Percentiles rank a stretch among this genome's conserved stretches.
phyloP scores from a whole-genome alignment of 2,888 invertebrate species.

The Trissolcus japonicus region DNA sequence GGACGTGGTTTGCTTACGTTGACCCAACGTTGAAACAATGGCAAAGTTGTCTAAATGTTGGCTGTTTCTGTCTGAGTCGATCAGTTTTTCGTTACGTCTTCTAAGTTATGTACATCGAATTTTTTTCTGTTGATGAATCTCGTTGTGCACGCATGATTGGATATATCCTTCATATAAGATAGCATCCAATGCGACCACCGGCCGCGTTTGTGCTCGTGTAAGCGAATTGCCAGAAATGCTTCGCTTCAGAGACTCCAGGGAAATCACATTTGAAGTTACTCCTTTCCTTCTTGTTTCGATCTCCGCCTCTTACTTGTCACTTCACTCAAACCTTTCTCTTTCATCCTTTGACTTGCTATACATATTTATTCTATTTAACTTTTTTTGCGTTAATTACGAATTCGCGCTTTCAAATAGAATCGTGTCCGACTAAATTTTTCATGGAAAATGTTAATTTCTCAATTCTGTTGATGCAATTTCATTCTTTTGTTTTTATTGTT shows the following conservation, averaged over 20 bases:
- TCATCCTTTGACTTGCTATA: conserved; percentile 58
- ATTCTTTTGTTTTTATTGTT: too few relatives aligned
- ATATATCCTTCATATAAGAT: conserved; percentile 70
- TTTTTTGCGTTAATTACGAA: conserved; percentile 52
- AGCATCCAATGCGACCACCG: conserved; percentile 63
- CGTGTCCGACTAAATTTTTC: conserved; percentile 17
- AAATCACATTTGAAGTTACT: conserved; percentile 75
- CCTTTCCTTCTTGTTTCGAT: conserved; percentile 63
- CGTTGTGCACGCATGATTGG: conserved; percentile 73
- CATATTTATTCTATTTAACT: conserved; percentile 57
- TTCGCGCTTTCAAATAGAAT: conserved; percentile 46
- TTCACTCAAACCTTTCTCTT: conserved; percentile 57
- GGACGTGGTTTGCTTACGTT: too few relatives aligned
- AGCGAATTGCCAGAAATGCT: conserved; percentile 73
- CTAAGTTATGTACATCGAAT: conserved; percentile 55
- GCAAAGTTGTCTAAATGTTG: too few relatives aligned
- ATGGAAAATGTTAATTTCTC: conserved; percentile 26
- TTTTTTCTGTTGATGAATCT: conserved; percentile 67
- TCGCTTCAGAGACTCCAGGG: conserved; percentile 73
- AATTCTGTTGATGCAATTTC: conserved; percentile 16
- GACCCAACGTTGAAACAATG: too few relatives aligned
- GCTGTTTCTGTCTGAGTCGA: conserved; percentile 35
- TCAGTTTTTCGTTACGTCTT: conserved; percentile 48
- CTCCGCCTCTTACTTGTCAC: conserved; percentile 59
- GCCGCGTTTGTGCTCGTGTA: conserved; percentile 63